Percentiles rank a stretch among this genome's conserved stretches.
Conservation (phyloP, 2,797 vertebrate species). For the Channallabes apus region DNA sequence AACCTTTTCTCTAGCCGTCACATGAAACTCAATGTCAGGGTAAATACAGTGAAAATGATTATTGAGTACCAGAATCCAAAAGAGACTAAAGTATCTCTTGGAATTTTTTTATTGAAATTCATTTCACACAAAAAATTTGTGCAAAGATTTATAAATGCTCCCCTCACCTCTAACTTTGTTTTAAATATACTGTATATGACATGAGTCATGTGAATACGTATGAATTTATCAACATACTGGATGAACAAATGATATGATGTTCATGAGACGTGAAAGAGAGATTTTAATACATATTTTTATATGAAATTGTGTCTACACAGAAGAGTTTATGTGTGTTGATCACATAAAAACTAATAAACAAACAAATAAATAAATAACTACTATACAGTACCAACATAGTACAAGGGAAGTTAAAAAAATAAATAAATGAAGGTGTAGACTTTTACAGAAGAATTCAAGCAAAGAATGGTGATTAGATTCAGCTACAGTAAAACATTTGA, state of each 20-base stretch:
- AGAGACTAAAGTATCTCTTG: background rate
- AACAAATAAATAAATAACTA: background rate
- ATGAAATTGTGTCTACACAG: background rate
- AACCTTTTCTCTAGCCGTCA: background rate
- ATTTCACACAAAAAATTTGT: background rate
- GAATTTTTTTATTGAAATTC: no score
- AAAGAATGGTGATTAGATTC: no score
- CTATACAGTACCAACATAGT: no score
- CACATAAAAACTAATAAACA: background rate
- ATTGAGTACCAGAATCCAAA: background rate
- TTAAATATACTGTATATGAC: background rate
- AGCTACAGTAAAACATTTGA: no score
- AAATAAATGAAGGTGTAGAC: no score
- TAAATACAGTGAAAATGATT: background rate
- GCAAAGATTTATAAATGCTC: background rate
- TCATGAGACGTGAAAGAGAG: background rate
- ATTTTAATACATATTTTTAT: background rate
- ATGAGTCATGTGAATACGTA: background rate
- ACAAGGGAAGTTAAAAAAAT: no score
- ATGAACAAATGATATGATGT: background rate
- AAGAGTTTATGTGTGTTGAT: no score
- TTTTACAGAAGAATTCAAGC: no score
- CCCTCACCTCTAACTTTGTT: background rate
- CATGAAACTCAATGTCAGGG: background rate
- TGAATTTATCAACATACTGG: background rate